Evolutionary conservation across 2,113 vertebrate genomes (phyloP).

Genomic region (Amia ocellicauda): DNA sequence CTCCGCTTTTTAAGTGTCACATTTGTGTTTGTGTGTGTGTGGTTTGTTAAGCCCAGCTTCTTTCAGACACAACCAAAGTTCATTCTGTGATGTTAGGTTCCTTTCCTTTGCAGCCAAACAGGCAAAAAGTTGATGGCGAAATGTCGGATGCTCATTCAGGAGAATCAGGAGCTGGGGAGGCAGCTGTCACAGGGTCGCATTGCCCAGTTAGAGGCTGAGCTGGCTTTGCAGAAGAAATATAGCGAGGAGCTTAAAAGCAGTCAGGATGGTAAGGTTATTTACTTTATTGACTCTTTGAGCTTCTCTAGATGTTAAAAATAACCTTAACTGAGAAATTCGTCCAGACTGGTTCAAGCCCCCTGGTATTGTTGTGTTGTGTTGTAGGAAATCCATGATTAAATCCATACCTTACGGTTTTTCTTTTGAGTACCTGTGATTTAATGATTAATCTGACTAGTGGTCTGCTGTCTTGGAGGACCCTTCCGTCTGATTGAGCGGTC

Average conservation of each 20-base stretch:
- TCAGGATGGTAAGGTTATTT: constrained; percentile 83
- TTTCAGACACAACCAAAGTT: constrained; percentile 39
- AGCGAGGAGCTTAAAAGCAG: constrained; percentile 99
- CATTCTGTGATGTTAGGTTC: constrained; percentile 92
- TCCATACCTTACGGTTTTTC: neutral
- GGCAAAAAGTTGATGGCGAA: constrained; percentile 99
- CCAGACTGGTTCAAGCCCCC: no score
- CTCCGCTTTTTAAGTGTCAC: no score
- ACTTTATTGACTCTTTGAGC: neutral
- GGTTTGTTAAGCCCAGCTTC: constrained; percentile 27
- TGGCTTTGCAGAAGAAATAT: constrained; percentile 99
- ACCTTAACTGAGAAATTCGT: no score
- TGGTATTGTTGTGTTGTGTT: no score
- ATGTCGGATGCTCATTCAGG: constrained; percentile 99
- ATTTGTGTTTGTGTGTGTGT: constrained; percentile 48
- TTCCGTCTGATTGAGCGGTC: no score
- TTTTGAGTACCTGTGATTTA: neutral
- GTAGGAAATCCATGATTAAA: no score
- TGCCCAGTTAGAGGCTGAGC: constrained; percentile 96
- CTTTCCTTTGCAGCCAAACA: constrained; percentile 99
- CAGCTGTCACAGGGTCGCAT: constrained; percentile 98
- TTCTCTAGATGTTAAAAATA: no score
- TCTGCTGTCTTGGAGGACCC: neutral
- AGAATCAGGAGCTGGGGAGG: constrained; percentile 98
- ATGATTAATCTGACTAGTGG: neutral